These are phyloP conservation scores for Drosophila helvetica DNA, from an alignment of 2,888 invertebrate species.

Conservation along the genomic window DNA sequence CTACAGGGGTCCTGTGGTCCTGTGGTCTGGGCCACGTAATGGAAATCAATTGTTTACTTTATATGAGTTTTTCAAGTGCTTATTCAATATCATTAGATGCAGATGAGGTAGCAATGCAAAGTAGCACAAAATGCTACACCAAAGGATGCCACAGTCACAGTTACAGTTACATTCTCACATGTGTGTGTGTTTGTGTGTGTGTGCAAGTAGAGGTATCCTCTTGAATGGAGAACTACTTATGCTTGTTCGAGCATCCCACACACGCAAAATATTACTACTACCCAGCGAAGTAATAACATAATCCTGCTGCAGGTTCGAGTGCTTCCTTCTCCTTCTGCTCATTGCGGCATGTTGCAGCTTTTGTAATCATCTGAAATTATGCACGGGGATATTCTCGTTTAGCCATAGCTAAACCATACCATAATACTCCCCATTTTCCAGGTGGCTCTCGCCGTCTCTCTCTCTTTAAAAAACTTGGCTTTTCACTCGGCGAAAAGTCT, in stretches of 20 bases:
- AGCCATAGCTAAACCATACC: not conserved
- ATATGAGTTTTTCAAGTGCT: slow-evolving; percentile 78
- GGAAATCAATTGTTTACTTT: slow-evolving; percentile 78
- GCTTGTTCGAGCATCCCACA: not conserved
- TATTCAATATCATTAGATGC: slow-evolving; percentile 76
- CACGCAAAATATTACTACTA: not conserved
- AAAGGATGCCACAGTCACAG: too few species aligned
- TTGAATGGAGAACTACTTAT: not conserved
- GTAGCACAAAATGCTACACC: slow-evolving; percentile 22
- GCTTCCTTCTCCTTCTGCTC: not conserved
- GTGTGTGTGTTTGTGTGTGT: slow-evolving; percentile 17
- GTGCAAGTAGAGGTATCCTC: not conserved
- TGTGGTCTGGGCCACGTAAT: slow-evolving; percentile 52
- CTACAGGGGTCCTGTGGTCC: slow-evolving; percentile 12
- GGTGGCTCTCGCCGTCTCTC: not conserved
- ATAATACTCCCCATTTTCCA: slow-evolving; percentile 19
- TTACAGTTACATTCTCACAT: slow-evolving; percentile 5
- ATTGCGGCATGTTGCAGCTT: not conserved
- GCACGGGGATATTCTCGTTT: slow-evolving; percentile 6
- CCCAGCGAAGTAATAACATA: slow-evolving; percentile 27
- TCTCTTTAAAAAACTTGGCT: slow-evolving; percentile 19
- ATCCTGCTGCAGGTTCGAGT: slow-evolving; percentile 9
- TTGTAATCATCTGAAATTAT: slow-evolving; percentile 37
- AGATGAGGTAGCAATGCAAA: slow-evolving; percentile 53
- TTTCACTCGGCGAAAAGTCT: slow-evolving; percentile 36